A percentile compares a stretch with the other conserved stretches of the same genome.
Evolutionary conservation across 2,888 invertebrate species (phyloP).

Genomic region (Aquatica leii): DNA sequence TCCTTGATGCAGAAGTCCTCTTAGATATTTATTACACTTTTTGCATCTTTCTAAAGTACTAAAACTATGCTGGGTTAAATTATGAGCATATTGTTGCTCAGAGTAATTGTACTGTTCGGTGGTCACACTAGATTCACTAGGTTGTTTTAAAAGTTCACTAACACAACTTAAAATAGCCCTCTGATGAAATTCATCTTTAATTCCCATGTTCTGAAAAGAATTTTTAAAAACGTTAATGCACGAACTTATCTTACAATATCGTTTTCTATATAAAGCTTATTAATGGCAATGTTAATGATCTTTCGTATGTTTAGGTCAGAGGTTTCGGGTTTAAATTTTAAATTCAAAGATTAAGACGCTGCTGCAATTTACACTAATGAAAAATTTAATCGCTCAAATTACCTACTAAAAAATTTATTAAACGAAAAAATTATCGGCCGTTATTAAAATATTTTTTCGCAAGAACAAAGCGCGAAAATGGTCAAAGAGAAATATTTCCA

Average conservation of each 20-base stretch:
- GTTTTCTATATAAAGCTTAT: constrained; percentile 15
- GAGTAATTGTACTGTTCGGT: constrained; percentile 43
- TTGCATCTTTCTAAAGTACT: constrained; percentile 73
- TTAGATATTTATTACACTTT: constrained; percentile 75
- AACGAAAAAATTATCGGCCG: too few species aligned
- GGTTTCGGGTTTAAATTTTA: constrained; percentile 18
- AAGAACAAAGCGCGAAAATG: too few species aligned
- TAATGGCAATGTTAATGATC: constrained; percentile 21
- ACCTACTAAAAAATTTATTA: too few species aligned
- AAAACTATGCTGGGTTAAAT: constrained; percentile 72
- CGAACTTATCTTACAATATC: constrained; percentile 11
- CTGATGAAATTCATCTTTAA: constrained; percentile 77
- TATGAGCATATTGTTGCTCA: constrained; percentile 52
- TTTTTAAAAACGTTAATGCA: constrained; percentile 10
- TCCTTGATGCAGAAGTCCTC: constrained; percentile 75
- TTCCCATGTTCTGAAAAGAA: constrained; percentile 73
- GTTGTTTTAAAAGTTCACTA: constrained; percentile 67
- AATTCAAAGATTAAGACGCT: not conserved
- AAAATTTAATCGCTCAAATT: too few species aligned
- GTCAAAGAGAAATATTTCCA: too few species aligned
- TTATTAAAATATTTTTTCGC: too few species aligned
- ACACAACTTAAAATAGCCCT: constrained; percentile 73
- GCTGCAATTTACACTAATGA: too few species aligned
- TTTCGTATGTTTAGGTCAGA: constrained; percentile 27
- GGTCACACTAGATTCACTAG: constrained; percentile 49